Conservation (phyloP, 2,797 vertebrate species). For the Phalanger gymnotis region DNA sequence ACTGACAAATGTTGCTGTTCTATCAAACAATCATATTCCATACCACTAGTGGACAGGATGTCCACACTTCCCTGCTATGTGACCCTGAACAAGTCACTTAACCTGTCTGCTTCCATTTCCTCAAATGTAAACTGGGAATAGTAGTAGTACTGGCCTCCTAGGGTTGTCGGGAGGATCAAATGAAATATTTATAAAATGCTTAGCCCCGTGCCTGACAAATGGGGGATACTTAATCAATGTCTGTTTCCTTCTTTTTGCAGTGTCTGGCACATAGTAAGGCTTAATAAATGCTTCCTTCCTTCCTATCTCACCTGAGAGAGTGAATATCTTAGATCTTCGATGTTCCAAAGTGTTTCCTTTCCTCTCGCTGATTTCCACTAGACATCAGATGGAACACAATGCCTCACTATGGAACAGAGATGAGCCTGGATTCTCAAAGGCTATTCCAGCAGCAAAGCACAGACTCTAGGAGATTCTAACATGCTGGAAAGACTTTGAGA, state of each 20-base stretch:
- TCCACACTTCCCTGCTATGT: neutral
- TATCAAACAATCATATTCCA: neutral
- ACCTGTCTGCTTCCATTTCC: neutral
- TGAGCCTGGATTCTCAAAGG: neutral
- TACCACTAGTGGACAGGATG: neutral
- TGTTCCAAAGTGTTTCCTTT: neutral
- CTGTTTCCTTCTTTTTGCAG: neutral
- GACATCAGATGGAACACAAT: neutral
- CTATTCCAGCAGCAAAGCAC: neutral
- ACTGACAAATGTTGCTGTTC: neutral
- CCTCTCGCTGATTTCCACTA: neutral
- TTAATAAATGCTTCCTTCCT: neutral
- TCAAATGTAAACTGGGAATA: neutral
- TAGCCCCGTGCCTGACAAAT: too few species aligned
- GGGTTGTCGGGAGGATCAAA: neutral
- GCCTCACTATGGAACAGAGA: neutral
- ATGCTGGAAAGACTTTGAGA: neutral
- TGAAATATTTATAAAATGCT: neutral
- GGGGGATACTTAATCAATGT: neutral
- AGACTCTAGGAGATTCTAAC: neutral
- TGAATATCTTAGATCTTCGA: neutral
- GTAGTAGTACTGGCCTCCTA: neutral
- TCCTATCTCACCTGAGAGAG: neutral
- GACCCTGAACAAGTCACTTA: neutral
- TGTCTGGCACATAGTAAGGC: neutral